These are phyloP conservation scores for Hedychridium roseum DNA, from an alignment of 2,888 invertebrate genomes.

Conservation along the genomic window DNA sequence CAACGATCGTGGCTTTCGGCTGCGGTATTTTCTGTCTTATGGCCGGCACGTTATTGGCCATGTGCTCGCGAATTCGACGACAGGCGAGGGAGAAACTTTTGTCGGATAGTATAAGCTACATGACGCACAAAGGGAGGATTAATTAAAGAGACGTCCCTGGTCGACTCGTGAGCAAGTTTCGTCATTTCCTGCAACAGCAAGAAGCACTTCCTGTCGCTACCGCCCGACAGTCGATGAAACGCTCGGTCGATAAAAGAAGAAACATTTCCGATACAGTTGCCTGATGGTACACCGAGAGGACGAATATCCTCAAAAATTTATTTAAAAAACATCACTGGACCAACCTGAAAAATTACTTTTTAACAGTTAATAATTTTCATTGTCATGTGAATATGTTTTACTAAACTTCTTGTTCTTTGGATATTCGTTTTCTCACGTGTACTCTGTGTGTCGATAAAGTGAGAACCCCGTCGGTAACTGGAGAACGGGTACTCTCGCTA, in stretches of 20 bases:
- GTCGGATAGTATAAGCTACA: constrained; percentile 61
- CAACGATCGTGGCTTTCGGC: constrained; percentile 74
- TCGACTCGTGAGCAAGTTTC: constrained; percentile 23
- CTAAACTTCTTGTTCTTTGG: too few relatives aligned
- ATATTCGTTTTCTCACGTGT: too few relatives aligned
- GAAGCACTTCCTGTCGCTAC: constrained; percentile 15
- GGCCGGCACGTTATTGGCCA: constrained; percentile 76
- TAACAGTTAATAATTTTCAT: too few relatives aligned
- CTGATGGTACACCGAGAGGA: too few relatives aligned
- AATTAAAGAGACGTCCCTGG: constrained; percentile 43
- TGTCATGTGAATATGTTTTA: too few relatives aligned
- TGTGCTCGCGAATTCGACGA: constrained; percentile 78
- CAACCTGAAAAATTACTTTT: background rate
- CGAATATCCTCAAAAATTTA: background rate
- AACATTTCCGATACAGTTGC: too few relatives aligned
- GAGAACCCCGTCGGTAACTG: too few relatives aligned
- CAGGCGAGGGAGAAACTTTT: constrained; percentile 59
- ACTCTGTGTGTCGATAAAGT: too few relatives aligned
- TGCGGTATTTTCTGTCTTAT: constrained; percentile 77
- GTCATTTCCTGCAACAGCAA: constrained; percentile 15
- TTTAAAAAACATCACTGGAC: background rate
- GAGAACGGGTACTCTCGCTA: too few relatives aligned
- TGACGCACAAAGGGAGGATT: constrained; percentile 62
- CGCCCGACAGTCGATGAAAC: background rate
- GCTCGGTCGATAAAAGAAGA: constrained; percentile 20